Evolutionary conservation across 2,113 vertebrate genomes (phyloP).

Genomic region (Melospiza georgiana): DNA sequence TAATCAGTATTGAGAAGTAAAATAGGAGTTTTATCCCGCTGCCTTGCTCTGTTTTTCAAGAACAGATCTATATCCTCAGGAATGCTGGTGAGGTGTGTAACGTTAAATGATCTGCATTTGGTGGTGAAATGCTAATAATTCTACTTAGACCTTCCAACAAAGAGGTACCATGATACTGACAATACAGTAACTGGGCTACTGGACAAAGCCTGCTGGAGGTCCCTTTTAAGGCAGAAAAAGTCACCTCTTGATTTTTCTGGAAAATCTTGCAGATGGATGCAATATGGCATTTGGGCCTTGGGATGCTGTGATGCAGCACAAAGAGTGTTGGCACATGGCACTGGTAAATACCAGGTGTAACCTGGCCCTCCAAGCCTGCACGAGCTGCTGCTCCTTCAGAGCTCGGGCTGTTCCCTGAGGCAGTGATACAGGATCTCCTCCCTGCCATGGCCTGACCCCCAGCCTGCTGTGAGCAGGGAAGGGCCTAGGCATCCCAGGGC

Average conservation of each 20-base stretch:
- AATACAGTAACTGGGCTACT: background rate
- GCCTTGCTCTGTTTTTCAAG: accelerated
- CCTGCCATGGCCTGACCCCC: background rate
- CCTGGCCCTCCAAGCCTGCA: background rate
- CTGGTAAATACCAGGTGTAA: background rate
- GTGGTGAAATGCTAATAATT: background rate
- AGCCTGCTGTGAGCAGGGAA: background rate
- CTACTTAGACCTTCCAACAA: background rate
- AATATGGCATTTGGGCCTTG: background rate
- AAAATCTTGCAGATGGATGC: background rate
- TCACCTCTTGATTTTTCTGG: background rate
- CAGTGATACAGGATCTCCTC: background rate
- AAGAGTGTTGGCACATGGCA: background rate
- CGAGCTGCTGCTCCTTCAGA: background rate
- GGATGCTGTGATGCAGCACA: background rate
- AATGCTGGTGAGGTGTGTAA: background rate
- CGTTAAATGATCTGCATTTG: background rate
- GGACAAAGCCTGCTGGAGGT: background rate
- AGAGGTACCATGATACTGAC: background rate
- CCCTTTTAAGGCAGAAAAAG: background rate
- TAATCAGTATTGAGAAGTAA: background rate
- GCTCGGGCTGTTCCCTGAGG: background rate
- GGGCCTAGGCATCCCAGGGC: conserved; percentile 14
- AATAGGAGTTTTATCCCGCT: background rate
- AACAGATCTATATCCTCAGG: background rate